Base-by-base conservation (phyloP, 2,888 invertebrate species). In the Parnassius smintheus region DNA sequence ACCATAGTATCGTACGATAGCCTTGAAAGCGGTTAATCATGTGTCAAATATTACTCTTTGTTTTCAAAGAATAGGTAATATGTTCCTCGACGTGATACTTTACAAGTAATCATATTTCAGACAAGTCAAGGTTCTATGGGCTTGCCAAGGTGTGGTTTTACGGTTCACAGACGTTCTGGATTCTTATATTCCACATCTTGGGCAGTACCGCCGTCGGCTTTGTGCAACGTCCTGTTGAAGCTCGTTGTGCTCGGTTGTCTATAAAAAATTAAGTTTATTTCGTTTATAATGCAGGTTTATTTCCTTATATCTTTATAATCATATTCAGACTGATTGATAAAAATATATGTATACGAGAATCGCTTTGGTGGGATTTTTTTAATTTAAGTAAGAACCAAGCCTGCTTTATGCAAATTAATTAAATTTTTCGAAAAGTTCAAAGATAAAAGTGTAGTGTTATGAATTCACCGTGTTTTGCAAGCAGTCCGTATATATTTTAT, bases 391-490 rank as follows among this genome's bases (percentile, higher is more conserved):
- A 7, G 35, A 35, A 35, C 35, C 4, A 35, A 35, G 35, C 35
- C 35, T 35, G 4, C 2, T 25, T 4, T 25, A 25, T 25, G 25
- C 35, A 35, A 35, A 35, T n/a, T 41, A 53, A 41, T 53, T 35
- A n/a, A 1, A 8, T 8, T 10, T 44, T 54, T n/a, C 25, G 1
- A 9, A 56, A 46, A 35, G 41, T 9, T 56, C 11, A 1, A 13
- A 44, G 13, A 52, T 1, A 59, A 44, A 44, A 12, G 18, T 50
- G 35, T 49, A 12, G 18, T 50, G 41, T 4, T 64, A 91, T 91
- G 91, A 88, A 86, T 72, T 88, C 91, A 0, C 86, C 88, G 2
- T 91, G 91, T 70, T 90, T 88, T 63, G 71, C 83, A 50, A 78
- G 73, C 57, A 82, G 83, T 66, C 91, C 91, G 49, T 89, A 91